Evolutionary conservation across 2,797 vertebrate species (phyloP).

Genomic region (Gambelia wislizenii): DNA sequence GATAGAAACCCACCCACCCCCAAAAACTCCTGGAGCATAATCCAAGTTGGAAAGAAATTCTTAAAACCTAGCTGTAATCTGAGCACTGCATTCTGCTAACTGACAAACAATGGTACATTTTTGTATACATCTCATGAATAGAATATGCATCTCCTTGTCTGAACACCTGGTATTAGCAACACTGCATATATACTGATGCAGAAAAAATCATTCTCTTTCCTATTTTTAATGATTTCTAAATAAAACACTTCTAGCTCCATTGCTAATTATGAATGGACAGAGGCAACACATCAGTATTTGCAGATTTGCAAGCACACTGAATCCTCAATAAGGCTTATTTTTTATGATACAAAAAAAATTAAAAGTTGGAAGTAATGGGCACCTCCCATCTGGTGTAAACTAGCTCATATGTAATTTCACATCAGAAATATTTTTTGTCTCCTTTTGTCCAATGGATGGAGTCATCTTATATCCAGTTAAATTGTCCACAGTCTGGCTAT

Average conservation of each 20-base stretch:
- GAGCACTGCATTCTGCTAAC: background rate
- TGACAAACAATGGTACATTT: background rate
- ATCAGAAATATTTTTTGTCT: background rate
- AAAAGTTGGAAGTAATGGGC: background rate
- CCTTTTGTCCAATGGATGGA: background rate
- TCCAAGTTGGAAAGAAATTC: background rate
- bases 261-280: slow-evolving; percentile 37
- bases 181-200: slow-evolving; percentile 8
- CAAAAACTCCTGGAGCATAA: background rate
- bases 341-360: background rate
- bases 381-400: background rate
- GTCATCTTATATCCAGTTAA: background rate
- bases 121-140: slow-evolving; percentile 10
- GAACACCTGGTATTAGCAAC: slow-evolving; percentile 23
- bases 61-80: background rate
- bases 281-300: background rate
- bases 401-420: background rate
- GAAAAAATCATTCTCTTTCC: slow-evolving; percentile 17
- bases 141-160: slow-evolving; percentile 33
- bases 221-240: slow-evolving; percentile 18
- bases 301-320: slow-evolving; percentile 6
- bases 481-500: background rate
- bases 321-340: slow-evolving; percentile 15
- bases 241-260: slow-evolving; percentile 25
- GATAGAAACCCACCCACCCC: background rate